phyloP scores from a whole-genome alignment of 2,113 vertebrate species.

The Daubentonia madagascariensis region DNA sequence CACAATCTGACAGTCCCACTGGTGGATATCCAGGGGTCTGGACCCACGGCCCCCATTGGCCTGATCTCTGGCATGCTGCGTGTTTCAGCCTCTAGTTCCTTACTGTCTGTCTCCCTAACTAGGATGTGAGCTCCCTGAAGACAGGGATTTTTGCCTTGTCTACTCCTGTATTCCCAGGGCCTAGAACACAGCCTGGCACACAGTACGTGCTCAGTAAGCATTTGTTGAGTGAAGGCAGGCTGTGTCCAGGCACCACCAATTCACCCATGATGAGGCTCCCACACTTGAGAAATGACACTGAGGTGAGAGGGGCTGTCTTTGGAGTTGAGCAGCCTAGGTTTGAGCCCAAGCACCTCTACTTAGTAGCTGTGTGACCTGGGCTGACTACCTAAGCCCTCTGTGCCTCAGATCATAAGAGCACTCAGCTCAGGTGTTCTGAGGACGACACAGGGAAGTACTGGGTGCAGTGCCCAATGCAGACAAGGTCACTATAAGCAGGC shows the following conservation, averaged over 20 bases:
- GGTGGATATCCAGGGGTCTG: not conserved
- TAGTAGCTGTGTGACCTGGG: not conserved
- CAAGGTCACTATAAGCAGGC: fast-evolving
- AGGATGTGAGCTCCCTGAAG: not conserved
- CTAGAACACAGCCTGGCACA: not conserved
- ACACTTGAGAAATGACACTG: fast-evolving
- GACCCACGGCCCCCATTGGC: fast-evolving
- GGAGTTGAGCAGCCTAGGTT: not conserved
- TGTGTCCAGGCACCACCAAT: fast-evolving
- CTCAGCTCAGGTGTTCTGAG: not conserved
- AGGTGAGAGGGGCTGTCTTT: not conserved
- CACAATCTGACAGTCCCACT: not conserved
- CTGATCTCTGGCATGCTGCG: not conserved
- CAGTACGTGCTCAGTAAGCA: not conserved
- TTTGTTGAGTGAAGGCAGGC: not conserved
- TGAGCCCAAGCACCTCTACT: fast-evolving
- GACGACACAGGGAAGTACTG: fast-evolving
- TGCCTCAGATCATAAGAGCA: not conserved
- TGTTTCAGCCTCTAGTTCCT: not conserved
- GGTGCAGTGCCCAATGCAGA: fast-evolving
- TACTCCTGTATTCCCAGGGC: not conserved
- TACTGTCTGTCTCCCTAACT: not conserved
- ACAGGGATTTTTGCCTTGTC: not conserved
- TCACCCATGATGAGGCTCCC: not conserved
- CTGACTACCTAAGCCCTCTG: not conserved